These are phyloP conservation scores for Hybognathus amarus DNA, from an alignment of 2,797 vertebrate species.

Conservation along the genomic window DNA sequence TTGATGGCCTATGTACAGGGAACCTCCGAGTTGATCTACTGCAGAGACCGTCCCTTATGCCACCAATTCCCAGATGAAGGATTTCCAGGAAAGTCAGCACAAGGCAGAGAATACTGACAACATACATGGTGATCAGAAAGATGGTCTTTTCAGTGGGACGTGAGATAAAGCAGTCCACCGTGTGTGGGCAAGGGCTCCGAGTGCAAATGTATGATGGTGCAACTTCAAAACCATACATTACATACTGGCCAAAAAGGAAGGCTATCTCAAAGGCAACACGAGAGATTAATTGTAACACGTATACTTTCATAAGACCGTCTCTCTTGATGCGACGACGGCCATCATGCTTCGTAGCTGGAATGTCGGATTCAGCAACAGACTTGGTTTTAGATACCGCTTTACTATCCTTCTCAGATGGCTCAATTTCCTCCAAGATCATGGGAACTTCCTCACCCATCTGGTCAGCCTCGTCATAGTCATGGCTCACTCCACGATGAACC, in stretches of 20 bases:
- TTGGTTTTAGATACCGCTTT: slow-evolving; percentile 56
- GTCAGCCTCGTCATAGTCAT: slow-evolving; percentile 86
- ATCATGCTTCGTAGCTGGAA: slow-evolving; percentile 74
- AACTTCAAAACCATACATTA: slow-evolving; percentile 86
- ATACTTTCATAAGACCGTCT: slow-evolving; percentile 89
- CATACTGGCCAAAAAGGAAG: slow-evolving; percentile 88
- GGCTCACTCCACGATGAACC: slow-evolving; percentile 74
- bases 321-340: slow-evolving; percentile 85
- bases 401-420: slow-evolving; percentile 74
- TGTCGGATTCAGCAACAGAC: slow-evolving; percentile 44
- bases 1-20: neutral
- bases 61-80: slow-evolving; percentile 81
- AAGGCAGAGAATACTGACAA: slow-evolving; percentile 85
- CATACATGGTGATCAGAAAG: slow-evolving; percentile 89
- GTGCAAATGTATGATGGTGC: slow-evolving; percentile 83
- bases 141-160: slow-evolving; percentile 90
- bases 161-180: slow-evolving; percentile 89
- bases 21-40: slow-evolving; percentile 31
- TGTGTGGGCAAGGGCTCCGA: slow-evolving; percentile 85
- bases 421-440: slow-evolving; percentile 87
- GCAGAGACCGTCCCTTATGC: slow-evolving; percentile 80
- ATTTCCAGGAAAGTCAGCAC: slow-evolving; percentile 85
- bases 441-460: slow-evolving; percentile 89
- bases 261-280: slow-evolving; percentile 80
- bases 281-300: slow-evolving; percentile 84